phyloP scores from a whole-genome alignment of 2,113 vertebrate species.

The Crocuta crocuta region DNA sequence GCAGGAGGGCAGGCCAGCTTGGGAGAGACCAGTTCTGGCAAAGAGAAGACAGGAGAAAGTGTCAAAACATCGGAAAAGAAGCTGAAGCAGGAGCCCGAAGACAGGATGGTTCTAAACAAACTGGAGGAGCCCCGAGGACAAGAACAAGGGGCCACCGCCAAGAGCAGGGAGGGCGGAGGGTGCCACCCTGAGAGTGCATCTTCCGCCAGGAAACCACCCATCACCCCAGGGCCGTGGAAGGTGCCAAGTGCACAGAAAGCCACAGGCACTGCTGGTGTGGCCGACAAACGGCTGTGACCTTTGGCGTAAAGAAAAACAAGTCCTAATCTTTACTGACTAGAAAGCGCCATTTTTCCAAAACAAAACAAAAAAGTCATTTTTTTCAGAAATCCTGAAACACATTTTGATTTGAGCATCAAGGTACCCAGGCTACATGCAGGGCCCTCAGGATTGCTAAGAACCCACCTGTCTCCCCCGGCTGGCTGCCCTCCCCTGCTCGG shows the following conservation, averaged over 20 bases:
- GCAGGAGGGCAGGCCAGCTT: conserved; percentile 16
- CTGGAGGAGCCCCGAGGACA: conserved; percentile 33
- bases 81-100: conserved; percentile 71
- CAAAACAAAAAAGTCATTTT: neutral
- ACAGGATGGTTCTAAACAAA: neutral
- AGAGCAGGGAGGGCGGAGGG: conserved; percentile 79
- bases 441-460: conserved; percentile 77
- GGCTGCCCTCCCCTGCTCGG: conserved; percentile 63
- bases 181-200: conserved; percentile 83
- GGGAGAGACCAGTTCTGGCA: conserved; percentile 64
- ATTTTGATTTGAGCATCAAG: conserved; percentile 66
- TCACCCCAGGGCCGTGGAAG: conserved; percentile 97
- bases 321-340: neutral
- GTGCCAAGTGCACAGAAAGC: conserved; percentile 91
- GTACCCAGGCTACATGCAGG: conserved; percentile 82
- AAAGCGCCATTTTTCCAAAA: neutral
- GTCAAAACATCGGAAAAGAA: conserved; percentile 77
- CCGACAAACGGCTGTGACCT: conserved; percentile 83
- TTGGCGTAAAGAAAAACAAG: conserved; percentile 15
- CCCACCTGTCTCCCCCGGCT: conserved; percentile 50
- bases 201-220: conserved; percentile 88
- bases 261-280: conserved; percentile 79
- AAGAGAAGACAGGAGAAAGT: conserved; percentile 83
- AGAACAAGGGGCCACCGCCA: conserved; percentile 64
- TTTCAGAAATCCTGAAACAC: conserved; percentile 58